phyloP scores from a whole-genome alignment of 2,113 vertebrate genomes.

The Nannospalax galili region DNA sequence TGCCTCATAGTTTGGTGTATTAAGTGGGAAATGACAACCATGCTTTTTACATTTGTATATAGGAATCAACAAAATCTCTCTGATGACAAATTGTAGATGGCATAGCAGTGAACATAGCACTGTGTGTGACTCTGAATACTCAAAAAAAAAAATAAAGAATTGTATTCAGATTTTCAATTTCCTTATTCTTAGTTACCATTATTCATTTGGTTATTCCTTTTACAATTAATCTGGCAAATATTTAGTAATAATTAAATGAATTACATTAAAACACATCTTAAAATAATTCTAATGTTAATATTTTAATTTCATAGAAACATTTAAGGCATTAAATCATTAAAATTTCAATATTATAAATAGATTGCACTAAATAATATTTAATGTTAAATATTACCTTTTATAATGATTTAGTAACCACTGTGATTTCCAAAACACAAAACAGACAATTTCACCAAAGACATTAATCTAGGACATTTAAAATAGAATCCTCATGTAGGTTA shows the following conservation, averaged over 20 bases:
- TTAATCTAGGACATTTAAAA: background rate
- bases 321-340: background rate
- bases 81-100: background rate
- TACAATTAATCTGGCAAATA: background rate
- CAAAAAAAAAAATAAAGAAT: background rate
- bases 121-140: background rate
- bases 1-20: background rate
- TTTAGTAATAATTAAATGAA: background rate
- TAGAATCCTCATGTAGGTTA: background rate
- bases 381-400: background rate
- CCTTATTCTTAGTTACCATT: background rate
- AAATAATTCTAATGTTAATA: background rate
- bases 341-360: background rate
- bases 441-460: background rate
- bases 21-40: background rate
- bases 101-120: background rate
- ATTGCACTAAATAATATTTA: background rate
- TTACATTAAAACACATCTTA: background rate
- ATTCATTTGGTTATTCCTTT: background rate
- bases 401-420: background rate
- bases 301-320: background rate
- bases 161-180: background rate
- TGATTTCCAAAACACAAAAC: background rate
- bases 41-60: background rate
- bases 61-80: background rate